Evolutionary conservation across 1,140 invertebrate genomes (phyloP).

Genomic region (Helicoverpa armigera): DNA sequence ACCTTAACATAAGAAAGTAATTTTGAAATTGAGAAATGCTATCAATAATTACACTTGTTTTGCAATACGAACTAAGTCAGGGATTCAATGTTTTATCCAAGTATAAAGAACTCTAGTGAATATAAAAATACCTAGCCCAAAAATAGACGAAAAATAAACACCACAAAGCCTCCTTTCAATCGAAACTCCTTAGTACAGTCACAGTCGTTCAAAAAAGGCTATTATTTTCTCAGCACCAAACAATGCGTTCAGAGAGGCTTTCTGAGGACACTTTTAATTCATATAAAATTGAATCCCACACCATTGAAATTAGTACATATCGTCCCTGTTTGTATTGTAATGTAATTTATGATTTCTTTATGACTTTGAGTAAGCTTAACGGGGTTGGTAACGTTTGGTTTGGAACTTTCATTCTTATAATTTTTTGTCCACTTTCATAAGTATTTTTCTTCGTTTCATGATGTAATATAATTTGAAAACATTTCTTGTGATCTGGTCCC

Average conservation of each 20-base stretch:
- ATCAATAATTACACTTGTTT: no score
- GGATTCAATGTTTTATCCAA: no score
- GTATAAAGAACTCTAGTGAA: no score
- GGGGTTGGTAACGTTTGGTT: conserved; percentile 35
- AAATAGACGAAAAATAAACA: not conserved
- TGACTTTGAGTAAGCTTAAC: conserved; percentile 37
- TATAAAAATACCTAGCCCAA: no score
- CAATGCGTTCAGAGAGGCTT: conserved; percentile 45
- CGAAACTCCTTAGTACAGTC: not conserved
- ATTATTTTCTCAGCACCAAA: conserved; percentile 51
- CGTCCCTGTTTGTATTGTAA: conserved; percentile 51
- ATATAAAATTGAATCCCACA: conserved; percentile 61
- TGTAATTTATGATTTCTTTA: conserved; percentile 60
- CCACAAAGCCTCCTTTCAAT: not conserved
- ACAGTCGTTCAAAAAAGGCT: not conserved
- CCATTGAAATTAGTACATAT: conserved; percentile 62
- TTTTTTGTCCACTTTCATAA: not conserved
- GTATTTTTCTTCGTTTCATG: not conserved
- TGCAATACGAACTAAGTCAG: no score
- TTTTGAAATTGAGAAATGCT: no score
- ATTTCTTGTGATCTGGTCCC: no score
- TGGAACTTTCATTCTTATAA: not conserved
- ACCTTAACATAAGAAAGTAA: no score
- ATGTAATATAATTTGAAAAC: no score
- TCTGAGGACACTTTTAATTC: conserved; percentile 52